Conservation (phyloP, 2,113 vertebrate genomes). For the Heterotis niloticus region DNA sequence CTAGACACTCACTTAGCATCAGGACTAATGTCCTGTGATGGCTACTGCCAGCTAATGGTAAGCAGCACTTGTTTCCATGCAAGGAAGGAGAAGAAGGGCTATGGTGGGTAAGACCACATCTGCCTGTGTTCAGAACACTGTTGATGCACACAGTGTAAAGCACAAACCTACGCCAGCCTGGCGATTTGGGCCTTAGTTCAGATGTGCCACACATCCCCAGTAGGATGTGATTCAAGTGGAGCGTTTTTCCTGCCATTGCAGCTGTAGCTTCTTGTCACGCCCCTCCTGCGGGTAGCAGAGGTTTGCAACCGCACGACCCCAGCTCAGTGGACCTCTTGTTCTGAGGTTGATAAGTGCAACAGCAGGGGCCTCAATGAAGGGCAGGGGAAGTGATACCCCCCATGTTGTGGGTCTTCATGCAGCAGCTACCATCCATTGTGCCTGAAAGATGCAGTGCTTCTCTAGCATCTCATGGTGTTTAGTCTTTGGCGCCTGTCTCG, state of each 20-base stretch:
- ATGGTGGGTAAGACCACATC: not conserved
- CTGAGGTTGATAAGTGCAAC: too few species aligned
- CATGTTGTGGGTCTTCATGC: not conserved
- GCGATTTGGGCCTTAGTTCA: not conserved
- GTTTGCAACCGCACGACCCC: too few species aligned
- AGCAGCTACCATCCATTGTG: not conserved
- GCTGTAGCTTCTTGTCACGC: not conserved
- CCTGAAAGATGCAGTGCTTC: not conserved
- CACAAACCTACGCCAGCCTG: not conserved
- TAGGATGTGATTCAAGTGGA: not conserved
- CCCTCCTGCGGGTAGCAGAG: not conserved
- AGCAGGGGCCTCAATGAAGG: not conserved
- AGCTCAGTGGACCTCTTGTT: too few species aligned
- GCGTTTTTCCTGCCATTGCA: constrained; percentile 19
- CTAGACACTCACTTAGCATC: not conserved
- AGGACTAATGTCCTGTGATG: constrained; percentile 4
- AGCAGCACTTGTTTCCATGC: not conserved
- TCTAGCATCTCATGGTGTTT: not conserved
- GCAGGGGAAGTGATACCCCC: not conserved
- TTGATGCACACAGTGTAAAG: too few species aligned
- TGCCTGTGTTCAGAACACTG: not conserved
- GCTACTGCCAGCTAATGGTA: not conserved
- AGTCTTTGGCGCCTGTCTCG: not conserved
- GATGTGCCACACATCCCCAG: constrained; percentile 4
- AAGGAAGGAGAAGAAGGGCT: not conserved